Conservation (phyloP, 2,888 invertebrate species). For the Cerastis rubricosa region DNA sequence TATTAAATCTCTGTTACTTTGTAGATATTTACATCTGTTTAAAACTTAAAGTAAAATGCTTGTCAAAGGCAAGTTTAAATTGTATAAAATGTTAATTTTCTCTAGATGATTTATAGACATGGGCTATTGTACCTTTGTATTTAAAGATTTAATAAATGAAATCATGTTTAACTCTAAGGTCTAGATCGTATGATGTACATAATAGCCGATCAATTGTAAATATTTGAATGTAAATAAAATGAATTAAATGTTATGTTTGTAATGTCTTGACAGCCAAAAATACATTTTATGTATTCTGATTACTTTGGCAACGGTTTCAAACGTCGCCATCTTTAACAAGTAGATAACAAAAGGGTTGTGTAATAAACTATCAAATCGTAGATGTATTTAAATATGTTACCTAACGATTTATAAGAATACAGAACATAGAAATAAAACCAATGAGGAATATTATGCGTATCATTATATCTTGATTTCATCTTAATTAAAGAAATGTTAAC, state of each 20-base stretch:
- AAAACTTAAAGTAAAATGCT: slow-evolving; percentile 64
- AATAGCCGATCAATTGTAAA: slow-evolving; percentile 75
- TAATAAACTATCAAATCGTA: slow-evolving; percentile 88
- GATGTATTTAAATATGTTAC: slow-evolving; percentile 85
- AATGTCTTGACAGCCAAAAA: slow-evolving; percentile 79
- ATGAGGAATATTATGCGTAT: slow-evolving; percentile 69
- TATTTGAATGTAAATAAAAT: slow-evolving; percentile 76
- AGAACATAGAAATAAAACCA: slow-evolving; percentile 80
- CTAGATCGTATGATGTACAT: slow-evolving; percentile 72
- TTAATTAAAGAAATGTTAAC: not conserved
- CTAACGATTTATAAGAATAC: slow-evolving; percentile 85
- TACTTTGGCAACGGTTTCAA: slow-evolving; percentile 68
- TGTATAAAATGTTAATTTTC: slow-evolving; percentile 72
- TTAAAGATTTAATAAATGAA: slow-evolving; percentile 63
- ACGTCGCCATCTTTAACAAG: slow-evolving; percentile 77
- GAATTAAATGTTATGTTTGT: slow-evolving; percentile 74
- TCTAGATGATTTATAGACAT: slow-evolving; percentile 72
- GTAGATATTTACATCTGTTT: slow-evolving; percentile 68
- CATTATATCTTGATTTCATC: slow-evolving; percentile 51
- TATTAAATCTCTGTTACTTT: slow-evolving; percentile 65
- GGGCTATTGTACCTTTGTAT: slow-evolving; percentile 68
- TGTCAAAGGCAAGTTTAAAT: slow-evolving; percentile 75
- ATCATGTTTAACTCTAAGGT: slow-evolving; percentile 60
- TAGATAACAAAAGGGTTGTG: slow-evolving; percentile 89
- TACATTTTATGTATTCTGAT: slow-evolving; percentile 76